Percentiles rank a stretch among this genome's conserved stretches.
phyloP scores from a whole-genome alignment of 53 echinoderm and acorn worm genomes.

The Temnopleurus reevesii region DNA sequence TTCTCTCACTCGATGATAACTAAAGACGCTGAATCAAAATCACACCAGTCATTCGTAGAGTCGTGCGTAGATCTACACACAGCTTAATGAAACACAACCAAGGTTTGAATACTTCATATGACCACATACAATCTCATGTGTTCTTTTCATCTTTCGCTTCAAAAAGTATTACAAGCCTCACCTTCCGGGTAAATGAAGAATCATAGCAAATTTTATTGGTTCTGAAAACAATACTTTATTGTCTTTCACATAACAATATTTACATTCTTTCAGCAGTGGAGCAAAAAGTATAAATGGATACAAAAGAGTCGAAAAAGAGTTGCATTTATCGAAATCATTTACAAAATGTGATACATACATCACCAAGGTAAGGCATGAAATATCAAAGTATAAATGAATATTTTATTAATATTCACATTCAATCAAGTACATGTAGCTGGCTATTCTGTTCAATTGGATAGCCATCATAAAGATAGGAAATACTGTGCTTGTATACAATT shows the following conservation, averaged over 20 bases:
- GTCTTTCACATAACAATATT: constrained; percentile 23
- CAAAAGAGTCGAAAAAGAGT: constrained; percentile 30
- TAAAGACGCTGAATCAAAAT: too few relatives aligned
- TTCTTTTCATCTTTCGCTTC: too few relatives aligned
- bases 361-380: background rate
- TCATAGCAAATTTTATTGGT: too few relatives aligned
- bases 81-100: too few relatives aligned
- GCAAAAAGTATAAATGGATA: constrained; percentile 16
- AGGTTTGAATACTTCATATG: too few relatives aligned
- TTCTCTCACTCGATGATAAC: too few relatives aligned
- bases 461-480: background rate
- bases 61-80: too few relatives aligned
- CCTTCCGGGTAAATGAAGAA: too few relatives aligned
- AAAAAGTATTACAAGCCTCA: too few relatives aligned
- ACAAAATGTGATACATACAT: background rate
- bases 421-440: background rate
- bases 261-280: constrained; percentile 26
- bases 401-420: background rate
- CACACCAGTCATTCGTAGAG: too few relatives aligned
- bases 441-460: background rate
- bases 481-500: background rate
- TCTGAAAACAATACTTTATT: constrained; percentile 18
- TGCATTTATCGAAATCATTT: constrained; percentile 35
- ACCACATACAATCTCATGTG: too few relatives aligned
- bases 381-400: background rate